Conservation (phyloP, 2,888 invertebrate genomes). For the Diaperis boleti region DNA sequence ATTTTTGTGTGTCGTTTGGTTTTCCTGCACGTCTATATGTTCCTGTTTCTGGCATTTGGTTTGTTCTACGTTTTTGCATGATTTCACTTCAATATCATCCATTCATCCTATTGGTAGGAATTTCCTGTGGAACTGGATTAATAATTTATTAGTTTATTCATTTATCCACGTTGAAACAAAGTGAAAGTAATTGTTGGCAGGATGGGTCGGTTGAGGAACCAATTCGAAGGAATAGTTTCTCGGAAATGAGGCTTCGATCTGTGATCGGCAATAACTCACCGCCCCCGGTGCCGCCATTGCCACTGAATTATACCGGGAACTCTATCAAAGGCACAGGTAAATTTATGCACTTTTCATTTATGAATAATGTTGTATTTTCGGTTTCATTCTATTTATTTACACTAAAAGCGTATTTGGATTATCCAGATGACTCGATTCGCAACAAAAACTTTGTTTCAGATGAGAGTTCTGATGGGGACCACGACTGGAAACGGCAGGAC, state of each 20-base stretch:
- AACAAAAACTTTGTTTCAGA: slow-evolving; percentile 65
- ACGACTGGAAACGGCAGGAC: slow-evolving; percentile 56
- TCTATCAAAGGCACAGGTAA: slow-evolving; percentile 55
- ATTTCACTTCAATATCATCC: slow-evolving; percentile 31
- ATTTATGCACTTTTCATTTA: neutral
- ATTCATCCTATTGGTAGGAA: slow-evolving; percentile 15
- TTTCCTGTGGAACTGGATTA: neutral
- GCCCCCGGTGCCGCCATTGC: slow-evolving; percentile 76
- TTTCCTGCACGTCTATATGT: slow-evolving; percentile 45
- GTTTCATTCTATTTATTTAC: neutral
- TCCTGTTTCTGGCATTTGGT: slow-evolving; percentile 26
- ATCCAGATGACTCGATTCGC: too few relatives aligned
- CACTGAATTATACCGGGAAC: slow-evolving; percentile 69
- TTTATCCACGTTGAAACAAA: neutral
- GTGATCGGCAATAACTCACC: slow-evolving; percentile 70
- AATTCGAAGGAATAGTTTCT: slow-evolving; percentile 60
- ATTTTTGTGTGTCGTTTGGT: slow-evolving; percentile 44
- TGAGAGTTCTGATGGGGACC: slow-evolving; percentile 70
- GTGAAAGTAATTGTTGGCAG: slow-evolving; percentile 45
- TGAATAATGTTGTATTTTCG: neutral
- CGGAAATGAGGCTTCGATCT: slow-evolving; percentile 54
- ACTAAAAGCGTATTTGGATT: too few relatives aligned
- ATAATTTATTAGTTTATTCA: neutral
- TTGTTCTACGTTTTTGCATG: slow-evolving; percentile 36
- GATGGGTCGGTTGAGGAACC: slow-evolving; percentile 55